Conservation (phyloP, 2,113 vertebrate genomes). For the Helogale parvula region DNA sequence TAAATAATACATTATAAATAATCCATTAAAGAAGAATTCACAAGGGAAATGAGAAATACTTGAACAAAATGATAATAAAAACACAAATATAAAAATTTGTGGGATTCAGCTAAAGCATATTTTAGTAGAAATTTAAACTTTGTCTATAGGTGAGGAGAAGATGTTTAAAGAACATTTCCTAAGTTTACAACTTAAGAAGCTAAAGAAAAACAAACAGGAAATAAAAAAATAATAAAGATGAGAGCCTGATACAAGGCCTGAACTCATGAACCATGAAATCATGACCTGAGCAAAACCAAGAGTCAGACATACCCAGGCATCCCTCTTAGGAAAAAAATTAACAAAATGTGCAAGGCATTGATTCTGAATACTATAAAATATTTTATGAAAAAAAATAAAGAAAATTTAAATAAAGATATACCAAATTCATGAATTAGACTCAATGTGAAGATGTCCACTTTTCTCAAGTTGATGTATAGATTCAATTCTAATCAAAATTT, state of each 20-base stretch:
- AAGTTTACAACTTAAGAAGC: not conserved
- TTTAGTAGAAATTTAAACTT: not conserved
- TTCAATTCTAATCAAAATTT: not conserved
- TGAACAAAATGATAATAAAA: not conserved
- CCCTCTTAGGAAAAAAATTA: not conserved
- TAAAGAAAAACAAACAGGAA: not conserved
- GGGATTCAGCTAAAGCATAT: not conserved
- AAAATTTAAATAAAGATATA: conserved; percentile 22
- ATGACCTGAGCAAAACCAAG: not conserved
- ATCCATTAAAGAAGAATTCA: not conserved
- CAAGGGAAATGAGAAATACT: not conserved
- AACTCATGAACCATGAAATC: not conserved
- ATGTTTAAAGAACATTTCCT: not conserved
- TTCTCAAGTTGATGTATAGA: not conserved
- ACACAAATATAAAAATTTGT: not conserved
- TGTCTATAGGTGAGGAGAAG: not conserved
- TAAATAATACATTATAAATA: not conserved
- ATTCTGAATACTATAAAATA: not conserved
- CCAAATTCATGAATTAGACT: not conserved
- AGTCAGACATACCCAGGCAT: not conserved
- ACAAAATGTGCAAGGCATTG: not conserved
- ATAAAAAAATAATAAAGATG: not conserved
- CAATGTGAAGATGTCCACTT: not conserved
- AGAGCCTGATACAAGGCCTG: not conserved
- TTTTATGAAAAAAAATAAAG: conserved; percentile 10